phyloP scores from a whole-genome alignment of 2,888 invertebrate species.

The Cephus nigrinus region DNA sequence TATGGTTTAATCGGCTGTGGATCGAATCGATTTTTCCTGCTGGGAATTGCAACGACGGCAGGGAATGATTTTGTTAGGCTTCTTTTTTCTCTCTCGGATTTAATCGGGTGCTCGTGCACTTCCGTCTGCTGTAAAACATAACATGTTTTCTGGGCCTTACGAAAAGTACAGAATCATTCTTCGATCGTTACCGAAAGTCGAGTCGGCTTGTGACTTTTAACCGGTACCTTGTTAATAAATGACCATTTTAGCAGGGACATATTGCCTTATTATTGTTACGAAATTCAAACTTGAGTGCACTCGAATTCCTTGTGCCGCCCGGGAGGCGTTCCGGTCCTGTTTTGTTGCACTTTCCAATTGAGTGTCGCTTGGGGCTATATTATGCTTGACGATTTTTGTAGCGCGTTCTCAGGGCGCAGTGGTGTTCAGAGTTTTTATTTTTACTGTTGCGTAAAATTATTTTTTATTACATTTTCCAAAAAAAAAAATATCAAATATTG shows the following conservation, averaged over 20 bases:
- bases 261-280: slow-evolving; percentile 53
- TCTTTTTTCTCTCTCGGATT: background rate
- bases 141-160: background rate
- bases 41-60: background rate
- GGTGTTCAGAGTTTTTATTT: slow-evolving; percentile 32
- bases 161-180: slow-evolving; percentile 33
- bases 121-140: background rate
- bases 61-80: background rate
- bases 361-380: slow-evolving; percentile 36
- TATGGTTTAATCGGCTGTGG: background rate
- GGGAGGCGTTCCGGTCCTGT: slow-evolving; percentile 54
- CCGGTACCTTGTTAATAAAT: slow-evolving; percentile 44
- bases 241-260: slow-evolving; percentile 57
- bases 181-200: slow-evolving; percentile 22
- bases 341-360: slow-evolving; percentile 50
- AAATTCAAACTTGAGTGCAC: slow-evolving; percentile 62
- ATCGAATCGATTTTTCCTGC: background rate
- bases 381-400: slow-evolving; percentile 39
- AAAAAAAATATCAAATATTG: background rate
- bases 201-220: background rate
- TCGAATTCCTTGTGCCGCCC: slow-evolving; percentile 53
- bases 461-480: background rate
- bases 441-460: background rate
- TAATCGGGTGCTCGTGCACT: background rate
- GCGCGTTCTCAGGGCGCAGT: slow-evolving; percentile 26